phyloP scores from a whole-genome alignment of 2,113 vertebrate genomes.

The Nerophis lumbriciformis region DNA sequence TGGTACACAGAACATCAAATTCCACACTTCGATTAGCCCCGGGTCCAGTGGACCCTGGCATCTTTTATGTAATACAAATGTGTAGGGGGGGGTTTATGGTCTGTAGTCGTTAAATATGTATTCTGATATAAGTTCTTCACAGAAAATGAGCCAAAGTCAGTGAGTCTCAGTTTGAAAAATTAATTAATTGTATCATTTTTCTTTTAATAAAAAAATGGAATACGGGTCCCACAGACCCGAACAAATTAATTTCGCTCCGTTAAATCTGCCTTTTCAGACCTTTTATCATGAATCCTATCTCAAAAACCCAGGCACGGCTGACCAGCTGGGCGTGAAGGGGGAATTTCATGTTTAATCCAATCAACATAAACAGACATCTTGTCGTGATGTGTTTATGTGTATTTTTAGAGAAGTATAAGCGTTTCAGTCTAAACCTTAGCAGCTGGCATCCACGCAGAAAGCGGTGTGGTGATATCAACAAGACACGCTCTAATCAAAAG shows the following conservation, averaged over 20 bases:
- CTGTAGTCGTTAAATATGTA: too few species aligned
- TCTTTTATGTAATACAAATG: too few species aligned
- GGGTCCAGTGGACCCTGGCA: too few species aligned
- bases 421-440: slow-evolving; percentile 32
- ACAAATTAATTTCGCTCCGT: neutral
- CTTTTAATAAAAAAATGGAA: too few species aligned
- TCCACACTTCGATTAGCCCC: too few species aligned
- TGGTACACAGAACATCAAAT: too few species aligned
- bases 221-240: too few species aligned
- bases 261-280: slow-evolving; percentile 1
- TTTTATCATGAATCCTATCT: slow-evolving; percentile 7
- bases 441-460: slow-evolving; percentile 37
- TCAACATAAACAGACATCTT: slow-evolving; percentile 7
- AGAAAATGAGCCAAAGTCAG: too few species aligned
- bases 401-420: slow-evolving; percentile 28
- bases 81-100: too few species aligned
- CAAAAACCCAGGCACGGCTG: neutral
- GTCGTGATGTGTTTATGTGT: slow-evolving; percentile 18
- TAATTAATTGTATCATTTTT: too few species aligned
- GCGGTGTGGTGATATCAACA: slow-evolving; percentile 53
- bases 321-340: neutral
- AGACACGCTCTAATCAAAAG: slow-evolving; percentile 54
- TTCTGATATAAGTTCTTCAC: too few species aligned
- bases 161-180: too few species aligned
- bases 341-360: slow-evolving; percentile 10